A percentile compares a stretch with the other conserved stretches of the same genome.
These are phyloP conservation scores for Hypomecis atomaria DNA, from an alignment of 2,888 invertebrate species.

Conservation along the genomic window DNA sequence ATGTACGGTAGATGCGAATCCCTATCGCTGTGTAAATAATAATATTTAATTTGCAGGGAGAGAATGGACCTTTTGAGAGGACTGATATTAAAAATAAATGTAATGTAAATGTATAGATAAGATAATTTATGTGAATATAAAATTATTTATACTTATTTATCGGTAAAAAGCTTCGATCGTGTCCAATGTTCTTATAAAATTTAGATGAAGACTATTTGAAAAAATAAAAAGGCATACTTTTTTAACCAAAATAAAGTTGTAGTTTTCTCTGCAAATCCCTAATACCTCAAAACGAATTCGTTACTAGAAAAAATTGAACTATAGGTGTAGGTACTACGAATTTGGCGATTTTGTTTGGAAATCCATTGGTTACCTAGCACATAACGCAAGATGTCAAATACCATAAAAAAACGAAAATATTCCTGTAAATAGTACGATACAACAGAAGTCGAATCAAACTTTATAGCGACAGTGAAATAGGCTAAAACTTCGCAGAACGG, in stretches of 20 bases:
- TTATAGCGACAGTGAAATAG: no score
- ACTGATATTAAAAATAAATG: conserved; percentile 85
- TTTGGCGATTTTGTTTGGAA: no score
- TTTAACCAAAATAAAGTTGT: conserved; percentile 80
- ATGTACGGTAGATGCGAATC: conserved; percentile 83
- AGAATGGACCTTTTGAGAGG: conserved; percentile 85
- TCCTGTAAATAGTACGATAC: no score
- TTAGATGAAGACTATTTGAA: conserved; percentile 85
- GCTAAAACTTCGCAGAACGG: no score
- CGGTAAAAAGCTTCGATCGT: conserved; percentile 85
- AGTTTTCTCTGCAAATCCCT: conserved; percentile 52
- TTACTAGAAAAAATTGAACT: no score
- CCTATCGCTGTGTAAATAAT: conserved; percentile 85
- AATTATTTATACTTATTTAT: conserved; percentile 86
- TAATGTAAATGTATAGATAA: conserved; percentile 83
- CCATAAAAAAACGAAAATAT: no score
- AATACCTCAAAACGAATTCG: background rate
- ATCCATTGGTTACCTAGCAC: no score
- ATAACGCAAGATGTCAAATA: no score
- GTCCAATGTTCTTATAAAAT: conserved; percentile 85
- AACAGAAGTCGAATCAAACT: no score
- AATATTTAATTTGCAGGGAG: conserved; percentile 84
- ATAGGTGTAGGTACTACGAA: no score
- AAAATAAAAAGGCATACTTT: conserved; percentile 83
- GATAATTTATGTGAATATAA: conserved; percentile 84